Base-by-base conservation (phyloP, 2,888 invertebrate species). In the Orchesellides sinensis region DNA sequence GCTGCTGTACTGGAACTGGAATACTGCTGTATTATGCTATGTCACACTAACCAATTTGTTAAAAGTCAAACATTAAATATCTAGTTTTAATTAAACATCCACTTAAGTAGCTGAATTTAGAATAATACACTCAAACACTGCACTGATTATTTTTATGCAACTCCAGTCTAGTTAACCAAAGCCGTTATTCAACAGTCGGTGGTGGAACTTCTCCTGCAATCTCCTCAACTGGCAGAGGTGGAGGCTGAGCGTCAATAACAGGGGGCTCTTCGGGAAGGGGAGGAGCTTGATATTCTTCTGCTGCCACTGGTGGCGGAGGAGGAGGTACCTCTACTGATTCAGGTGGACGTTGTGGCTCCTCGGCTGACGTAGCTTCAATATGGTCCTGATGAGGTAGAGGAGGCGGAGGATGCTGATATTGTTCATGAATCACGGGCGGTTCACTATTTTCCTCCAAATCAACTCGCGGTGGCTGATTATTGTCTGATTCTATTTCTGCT, bases 341-440 rank as follows among this genome's bases (percentile, higher is more conserved):
- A 1, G 25, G 23, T 25, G 25, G 23, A 25, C 8, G 54, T 14
- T 23, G 54, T 2, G 54, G 54, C 10, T n/a, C n/a, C n/a, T n/a
- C n/a, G n/a, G n/a, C n/a, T n/a, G n/a, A n/a, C n/a, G n/a, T n/a
- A n/a, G n/a, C n/a, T n/a, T n/a, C n/a, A n/a, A n/a, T n/a, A n/a
- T n/a, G n/a, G n/a, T n/a, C n/a, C n/a, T n/a, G n/a, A n/a, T n/a
- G n/a, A n/a, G n/a, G n/a, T n/a, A n/a, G n/a, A 49, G 45, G 8
- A 1, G 6, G 8, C 19, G 21, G 23, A 17, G 29, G 32, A 6
- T 61, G 61, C 25, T 65, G 65, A 27, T 29, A 59, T 10, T 59
- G 59, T 19, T 65, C 65, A 40, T 65, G 65, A 45, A 65, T 65
- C 8, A 65, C 65, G 10, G 65, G 65, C 0, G 65, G 65, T 3